Conservation (phyloP, 2,113 vertebrate genomes). For the Ginglymostoma cirratum region DNA sequence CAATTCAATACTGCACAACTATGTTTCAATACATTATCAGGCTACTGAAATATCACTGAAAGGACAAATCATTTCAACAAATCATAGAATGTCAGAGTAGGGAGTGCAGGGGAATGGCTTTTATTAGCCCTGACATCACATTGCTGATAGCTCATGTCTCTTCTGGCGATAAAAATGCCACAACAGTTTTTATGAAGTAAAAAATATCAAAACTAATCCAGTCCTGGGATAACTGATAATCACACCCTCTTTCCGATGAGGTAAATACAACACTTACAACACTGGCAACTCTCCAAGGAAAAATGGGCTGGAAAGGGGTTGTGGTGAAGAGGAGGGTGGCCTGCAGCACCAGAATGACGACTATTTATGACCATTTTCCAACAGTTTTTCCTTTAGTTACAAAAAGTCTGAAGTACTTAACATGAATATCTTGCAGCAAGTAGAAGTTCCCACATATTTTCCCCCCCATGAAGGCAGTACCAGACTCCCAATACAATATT, state of each 20-base stretch:
- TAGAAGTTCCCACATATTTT: constrained; percentile 27
- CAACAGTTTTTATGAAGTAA: not conserved
- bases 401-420: constrained; percentile 12
- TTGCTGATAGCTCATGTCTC: not conserved
- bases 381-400: constrained; percentile 14
- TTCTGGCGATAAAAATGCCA: not conserved
- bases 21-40: constrained; percentile 2
- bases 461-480: not conserved
- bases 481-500: constrained; percentile 27
- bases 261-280: constrained; percentile 25
- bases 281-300: constrained; percentile 20
- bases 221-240: constrained; percentile 23
- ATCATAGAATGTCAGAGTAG: not conserved
- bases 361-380: constrained; percentile 1
- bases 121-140: not conserved
- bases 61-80: constrained; percentile 20
- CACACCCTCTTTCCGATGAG: constrained; percentile 14
- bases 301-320: not conserved
- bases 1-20: not conserved
- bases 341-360: constrained; percentile 2
- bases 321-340: not conserved
- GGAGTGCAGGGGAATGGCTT: not conserved
- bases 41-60: constrained; percentile 4
- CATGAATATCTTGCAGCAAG: constrained; percentile 21
- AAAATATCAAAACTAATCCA: not conserved